phyloP scores from a whole-genome alignment of 2,113 vertebrate species.

The Riparia riparia region DNA sequence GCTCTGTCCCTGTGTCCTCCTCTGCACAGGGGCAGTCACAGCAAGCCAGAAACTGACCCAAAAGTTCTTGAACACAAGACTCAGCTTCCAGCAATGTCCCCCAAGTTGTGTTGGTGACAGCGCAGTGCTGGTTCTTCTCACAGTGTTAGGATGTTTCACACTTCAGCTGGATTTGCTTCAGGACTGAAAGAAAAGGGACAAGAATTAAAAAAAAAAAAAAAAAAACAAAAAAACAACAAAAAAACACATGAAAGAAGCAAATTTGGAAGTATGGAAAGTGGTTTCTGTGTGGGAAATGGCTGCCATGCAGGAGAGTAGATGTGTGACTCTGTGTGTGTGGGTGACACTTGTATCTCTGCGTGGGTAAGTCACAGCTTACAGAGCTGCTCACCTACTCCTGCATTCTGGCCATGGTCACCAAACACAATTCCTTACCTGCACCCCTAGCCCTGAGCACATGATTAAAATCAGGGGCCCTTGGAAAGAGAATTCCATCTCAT shows the following conservation, averaged over 20 bases:
- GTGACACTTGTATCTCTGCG: fast-evolving
- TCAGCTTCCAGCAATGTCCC: neutral
- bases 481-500: conserved; percentile 18
- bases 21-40: neutral
- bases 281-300: neutral
- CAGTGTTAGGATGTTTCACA: fast-evolving
- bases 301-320: fast-evolving
- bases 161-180: neutral
- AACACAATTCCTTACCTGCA: neutral
- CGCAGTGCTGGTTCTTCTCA: neutral
- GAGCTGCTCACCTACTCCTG: neutral
- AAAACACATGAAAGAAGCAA: fast-evolving
- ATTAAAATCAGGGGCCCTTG: neutral
- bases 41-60: neutral
- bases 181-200: neutral
- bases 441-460: neutral
- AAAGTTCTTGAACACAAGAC: neutral
- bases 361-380: neutral
- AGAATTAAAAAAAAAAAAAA: neutral
- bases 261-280: neutral
- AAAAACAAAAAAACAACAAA: too few species aligned
- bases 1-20: neutral
- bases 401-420: neutral
- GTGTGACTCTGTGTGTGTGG: neutral
- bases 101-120: fast-evolving